Evolutionary conservation across 2,113 vertebrate genomes (phyloP).

Genomic region (Lepidothrix coronata): DNA sequence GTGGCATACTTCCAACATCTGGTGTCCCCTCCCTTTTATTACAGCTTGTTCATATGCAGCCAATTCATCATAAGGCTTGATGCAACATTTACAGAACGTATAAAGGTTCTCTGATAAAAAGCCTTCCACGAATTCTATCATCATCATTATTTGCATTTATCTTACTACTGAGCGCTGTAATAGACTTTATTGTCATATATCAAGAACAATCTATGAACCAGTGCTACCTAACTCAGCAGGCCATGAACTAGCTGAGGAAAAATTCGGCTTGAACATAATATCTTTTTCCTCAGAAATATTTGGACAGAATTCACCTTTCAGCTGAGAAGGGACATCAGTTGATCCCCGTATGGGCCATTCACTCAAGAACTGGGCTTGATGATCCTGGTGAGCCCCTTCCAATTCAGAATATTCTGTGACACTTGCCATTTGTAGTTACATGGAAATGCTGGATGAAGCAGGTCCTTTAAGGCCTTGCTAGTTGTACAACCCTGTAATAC

Average conservation of each 20-base stretch:
- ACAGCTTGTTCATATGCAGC: background rate
- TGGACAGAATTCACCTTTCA: background rate
- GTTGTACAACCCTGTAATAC: background rate
- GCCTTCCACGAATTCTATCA: background rate
- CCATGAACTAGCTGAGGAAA: background rate
- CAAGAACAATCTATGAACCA: background rate
- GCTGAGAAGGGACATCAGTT: background rate
- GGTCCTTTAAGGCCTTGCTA: background rate
- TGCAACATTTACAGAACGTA: background rate
- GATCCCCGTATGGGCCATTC: background rate
- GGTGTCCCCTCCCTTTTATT: background rate
- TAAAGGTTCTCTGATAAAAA: background rate
- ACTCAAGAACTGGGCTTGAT: background rate
- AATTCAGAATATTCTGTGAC: background rate
- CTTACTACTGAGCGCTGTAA: background rate
- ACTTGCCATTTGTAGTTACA: background rate
- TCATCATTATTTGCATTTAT: constrained; percentile 23
- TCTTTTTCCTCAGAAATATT: background rate
- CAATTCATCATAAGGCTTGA: background rate
- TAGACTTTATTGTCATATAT: background rate
- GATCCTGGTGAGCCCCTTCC: background rate
- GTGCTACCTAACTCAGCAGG: background rate
- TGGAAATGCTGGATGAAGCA: background rate
- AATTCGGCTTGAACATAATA: background rate
- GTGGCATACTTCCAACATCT: background rate